Evolutionary conservation across 2,797 vertebrate genomes (phyloP), one percentile per base, ranked within the genome.

Genomic region (Pseudocheirus occidentalis): DNA sequence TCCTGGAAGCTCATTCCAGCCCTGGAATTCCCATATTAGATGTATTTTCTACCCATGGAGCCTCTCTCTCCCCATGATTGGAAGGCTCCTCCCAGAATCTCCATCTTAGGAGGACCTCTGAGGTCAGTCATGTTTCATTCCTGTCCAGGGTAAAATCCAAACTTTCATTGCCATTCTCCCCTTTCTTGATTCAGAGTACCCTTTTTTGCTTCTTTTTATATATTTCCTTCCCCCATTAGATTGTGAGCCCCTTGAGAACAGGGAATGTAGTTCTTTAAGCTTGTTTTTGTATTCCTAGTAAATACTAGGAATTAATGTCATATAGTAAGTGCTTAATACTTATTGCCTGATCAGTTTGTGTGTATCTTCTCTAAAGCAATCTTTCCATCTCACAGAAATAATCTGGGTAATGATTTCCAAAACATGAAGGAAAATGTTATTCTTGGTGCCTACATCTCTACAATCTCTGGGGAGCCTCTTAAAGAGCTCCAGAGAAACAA

Each of bases 391-490:
- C 66, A 81, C 21, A 24, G 7, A 81, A 81, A 18, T 81, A 40
- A 40, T 46, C n/a, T 81, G 66, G 18, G n/a, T 46, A 81, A 81
- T 81, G n/a, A 46, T 81, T 81, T 81, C 1, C 31, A 34, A 90
- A 73, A 21, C 13, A 14, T 27, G 50, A 62, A 93, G 13, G n/a
- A 57, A 57, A 16, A 1, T 29, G 6, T 92, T 46, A 40, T 6
- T 21, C 59, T 87, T 16, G 31, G 31, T 4, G 16, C 27, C 92
- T 14, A 0, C 0, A 0, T 18, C 27, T 0, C 29, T 50, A 40
- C 16, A 55, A 53, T 52, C 55, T 29, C 18, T 21, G 27, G 9
- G 81, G 66, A 52, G 5, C 0, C 7, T 10, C 4, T 10, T 59
- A 10, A 31, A 95, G 56, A 95, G 14, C 28, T 27, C 56, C 55